Evolutionary conservation across 2,797 vertebrate genomes (phyloP).

Genomic region (Chloroceryle inda): DNA sequence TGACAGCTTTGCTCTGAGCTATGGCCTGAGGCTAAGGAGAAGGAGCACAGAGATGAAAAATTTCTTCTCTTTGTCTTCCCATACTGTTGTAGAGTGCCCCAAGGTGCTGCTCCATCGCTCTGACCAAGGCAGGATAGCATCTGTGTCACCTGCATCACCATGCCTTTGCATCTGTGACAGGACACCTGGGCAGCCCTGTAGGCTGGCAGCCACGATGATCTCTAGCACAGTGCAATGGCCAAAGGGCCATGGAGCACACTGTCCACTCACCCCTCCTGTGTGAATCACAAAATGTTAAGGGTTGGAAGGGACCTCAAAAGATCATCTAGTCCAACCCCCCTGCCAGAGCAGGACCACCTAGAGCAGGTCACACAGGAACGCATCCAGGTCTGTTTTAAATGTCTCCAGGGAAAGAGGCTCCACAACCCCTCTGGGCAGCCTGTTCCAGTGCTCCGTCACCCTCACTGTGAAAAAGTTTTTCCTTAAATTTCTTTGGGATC

Average conservation of each 20-base stretch:
- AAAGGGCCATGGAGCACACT: fast-evolving
- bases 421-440: too few species aligned
- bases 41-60: not conserved
- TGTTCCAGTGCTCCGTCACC: too few species aligned
- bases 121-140: too few species aligned
- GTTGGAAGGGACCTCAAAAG: too few species aligned
- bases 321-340: too few species aligned
- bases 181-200: not conserved
- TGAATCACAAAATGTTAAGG: too few species aligned
- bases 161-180: not conserved
- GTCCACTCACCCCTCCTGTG: not conserved
- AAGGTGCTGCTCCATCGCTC: not conserved
- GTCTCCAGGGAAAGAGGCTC: too few species aligned
- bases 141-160: fast-evolving
- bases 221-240: fast-evolving
- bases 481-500: too few species aligned
- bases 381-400: too few species aligned
- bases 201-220: fast-evolving
- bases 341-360: too few species aligned
- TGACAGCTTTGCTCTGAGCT: not conserved
- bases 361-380: too few species aligned
- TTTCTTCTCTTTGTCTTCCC: not conserved
- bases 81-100: not conserved
- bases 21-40: not conserved
- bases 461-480: too few species aligned